Percentiles rank a stretch among this genome's conserved stretches.
Evolutionary conservation across 2,888 invertebrate genomes (phyloP).

Genomic region (Pachymerium ferrugineum): DNA sequence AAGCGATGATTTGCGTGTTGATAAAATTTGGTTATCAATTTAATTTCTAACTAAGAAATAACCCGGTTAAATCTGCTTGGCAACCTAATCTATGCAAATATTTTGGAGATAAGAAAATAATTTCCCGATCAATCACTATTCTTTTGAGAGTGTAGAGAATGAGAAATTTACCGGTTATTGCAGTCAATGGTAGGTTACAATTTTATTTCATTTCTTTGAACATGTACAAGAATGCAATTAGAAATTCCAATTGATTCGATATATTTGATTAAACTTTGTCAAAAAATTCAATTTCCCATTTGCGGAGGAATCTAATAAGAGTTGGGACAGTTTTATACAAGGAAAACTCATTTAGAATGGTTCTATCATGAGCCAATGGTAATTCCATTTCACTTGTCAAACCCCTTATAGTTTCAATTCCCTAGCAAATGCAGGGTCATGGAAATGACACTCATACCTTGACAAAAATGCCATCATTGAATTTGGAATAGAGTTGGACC

Average conservation of each 20-base stretch:
- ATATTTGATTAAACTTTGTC: too few species aligned
- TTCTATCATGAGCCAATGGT: background rate
- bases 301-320: background rate
- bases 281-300: too few species aligned
- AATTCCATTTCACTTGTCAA: background rate
- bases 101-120: too few species aligned
- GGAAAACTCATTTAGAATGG: background rate
- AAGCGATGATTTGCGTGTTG: too few species aligned
- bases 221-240: background rate
- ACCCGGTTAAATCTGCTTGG: too few species aligned
- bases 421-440: conserved; percentile 1
- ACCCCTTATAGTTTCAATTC: background rate
- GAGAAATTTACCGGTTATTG: background rate
- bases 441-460: background rate
- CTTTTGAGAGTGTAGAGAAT: background rate
- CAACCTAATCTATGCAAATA: too few species aligned
- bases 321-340: background rate
- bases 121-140: too few species aligned
- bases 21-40: too few species aligned
- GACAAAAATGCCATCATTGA: background rate
- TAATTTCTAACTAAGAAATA: too few species aligned
- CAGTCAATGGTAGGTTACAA: background rate
- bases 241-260: background rate
- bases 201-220: background rate
- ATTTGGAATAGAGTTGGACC: background rate